Base-by-base conservation (phyloP, 2,888 invertebrate genomes). In the Zonitis immaculata region DNA sequence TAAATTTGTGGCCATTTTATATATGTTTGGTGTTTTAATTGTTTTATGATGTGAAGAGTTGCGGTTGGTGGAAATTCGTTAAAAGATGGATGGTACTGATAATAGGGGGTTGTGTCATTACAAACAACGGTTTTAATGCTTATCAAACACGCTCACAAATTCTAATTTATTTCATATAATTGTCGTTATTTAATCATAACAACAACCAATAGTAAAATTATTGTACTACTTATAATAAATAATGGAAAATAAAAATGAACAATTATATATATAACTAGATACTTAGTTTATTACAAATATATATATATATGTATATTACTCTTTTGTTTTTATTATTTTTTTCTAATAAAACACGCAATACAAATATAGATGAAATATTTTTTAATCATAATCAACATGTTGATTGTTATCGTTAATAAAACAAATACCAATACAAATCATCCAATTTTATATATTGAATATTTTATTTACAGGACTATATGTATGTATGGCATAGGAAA, bases 91-190 rank as follows among this genome's bases (percentile, higher is more conserved):
- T 61, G 54, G 49, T 52, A n/a, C 48, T 49, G 65, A 65, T 65
- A 65, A 57, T 48, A 44, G 9, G 35, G 66, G 66, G 66, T 68
- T 67, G 66, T 64, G 66, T 66, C 67, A 65, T 58, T 67, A 67
- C 67, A 68, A 68, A 67, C 69, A 69, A 59, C 63, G 66, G 65
- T 60, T 55, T 16, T 66, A 65, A 67, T 66, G 66, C 59, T 62
- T 54, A 49, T 58, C 47, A 58, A 59, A 63, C 65, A 66, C 66
- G 66, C 65, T 61, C 59, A 59, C 56, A 49, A 54, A 46, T 28
- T 54, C 53, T 56, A 8, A 1, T 18, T 35, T n/a, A n/a, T n/a
- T n/a, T n/a, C n/a, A 8, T 6, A 25, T 27, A 6, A 27, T 27
- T 27, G 27, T 7, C 27, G 27, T 16, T 35, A 9, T 35, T 35